phyloP scores from a whole-genome alignment of 2,888 invertebrate species.

The Ceramica pisi region DNA sequence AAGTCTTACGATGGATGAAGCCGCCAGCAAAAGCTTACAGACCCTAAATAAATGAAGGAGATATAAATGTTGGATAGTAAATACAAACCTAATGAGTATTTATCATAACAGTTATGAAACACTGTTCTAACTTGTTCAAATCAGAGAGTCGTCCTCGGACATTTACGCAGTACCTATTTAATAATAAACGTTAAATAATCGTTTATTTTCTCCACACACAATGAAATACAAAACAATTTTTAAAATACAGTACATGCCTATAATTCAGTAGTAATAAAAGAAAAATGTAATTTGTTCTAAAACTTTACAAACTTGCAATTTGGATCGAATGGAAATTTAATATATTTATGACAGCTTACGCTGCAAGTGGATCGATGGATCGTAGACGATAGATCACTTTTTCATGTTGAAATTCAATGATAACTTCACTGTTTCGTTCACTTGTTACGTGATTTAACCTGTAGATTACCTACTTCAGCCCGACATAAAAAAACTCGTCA shows the following conservation, averaged over 20 bases:
- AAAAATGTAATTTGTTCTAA: not conserved
- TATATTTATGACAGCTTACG: not conserved
- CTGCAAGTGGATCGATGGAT: not conserved
- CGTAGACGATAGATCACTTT: not conserved
- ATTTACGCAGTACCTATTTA: not conserved
- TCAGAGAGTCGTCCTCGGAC: not conserved
- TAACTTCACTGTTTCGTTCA: not conserved
- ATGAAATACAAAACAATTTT: no score
- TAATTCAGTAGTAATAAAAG: not conserved
- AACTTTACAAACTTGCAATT: slow-evolving; percentile 1
- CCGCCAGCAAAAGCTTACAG: not conserved
- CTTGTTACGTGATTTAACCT: no score
- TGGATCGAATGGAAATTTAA: not conserved
- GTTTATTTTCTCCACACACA: no score
- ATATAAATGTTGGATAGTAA: not conserved
- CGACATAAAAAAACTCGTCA: not conserved
- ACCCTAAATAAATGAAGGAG: not conserved
- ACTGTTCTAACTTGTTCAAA: not conserved
- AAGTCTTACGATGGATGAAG: not conserved
- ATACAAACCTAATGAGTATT: not conserved
- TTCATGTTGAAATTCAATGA: not conserved
- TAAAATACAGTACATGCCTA: no score
- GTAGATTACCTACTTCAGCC: not conserved
- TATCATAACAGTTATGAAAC: not conserved
- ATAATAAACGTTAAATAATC: no score